Conservation (phyloP, 1,140 invertebrate genomes). For the Dufourea novaeangliae region DNA sequence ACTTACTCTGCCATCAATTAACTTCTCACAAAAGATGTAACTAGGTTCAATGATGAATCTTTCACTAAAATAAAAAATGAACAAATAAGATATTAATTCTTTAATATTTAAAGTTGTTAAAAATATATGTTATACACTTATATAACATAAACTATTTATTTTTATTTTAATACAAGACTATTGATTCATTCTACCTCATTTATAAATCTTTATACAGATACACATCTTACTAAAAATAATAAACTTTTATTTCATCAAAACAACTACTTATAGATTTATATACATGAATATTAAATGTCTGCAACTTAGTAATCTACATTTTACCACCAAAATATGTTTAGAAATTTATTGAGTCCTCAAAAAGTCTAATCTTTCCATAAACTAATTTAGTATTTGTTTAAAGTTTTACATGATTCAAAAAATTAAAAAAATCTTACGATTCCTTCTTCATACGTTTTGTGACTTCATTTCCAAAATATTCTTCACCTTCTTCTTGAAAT, state of each 20-base stretch:
- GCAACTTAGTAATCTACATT: no score
- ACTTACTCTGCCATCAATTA: conserved; percentile 91
- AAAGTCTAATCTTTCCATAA: no score
- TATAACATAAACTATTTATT: no score
- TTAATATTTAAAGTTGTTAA: background rate
- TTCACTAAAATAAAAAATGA: conserved; percentile 79
- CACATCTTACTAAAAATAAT: no score
- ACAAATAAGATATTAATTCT: conserved; percentile 1
- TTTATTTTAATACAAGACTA: background rate
- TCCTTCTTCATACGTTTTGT: conserved; percentile 81
- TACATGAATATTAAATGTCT: no score
- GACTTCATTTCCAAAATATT: conserved; percentile 83
- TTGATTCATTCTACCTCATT: background rate
- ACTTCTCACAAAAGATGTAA: conserved; percentile 87
- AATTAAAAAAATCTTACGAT: conserved; percentile 76
- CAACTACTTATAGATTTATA: no score
- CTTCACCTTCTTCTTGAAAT: conserved; percentile 87
- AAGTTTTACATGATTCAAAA: background rate
- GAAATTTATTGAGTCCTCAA: no score
- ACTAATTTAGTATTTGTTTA: no score
- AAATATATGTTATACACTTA: no score
- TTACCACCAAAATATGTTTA: no score
- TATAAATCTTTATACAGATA: no score
- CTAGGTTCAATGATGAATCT: conserved; percentile 90
- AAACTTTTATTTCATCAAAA: no score